Evolutionary conservation across 2,113 vertebrate genomes (phyloP), one percentile per base, ranked within the genome.

Genomic region (Planiliza haematocheilus): DNA sequence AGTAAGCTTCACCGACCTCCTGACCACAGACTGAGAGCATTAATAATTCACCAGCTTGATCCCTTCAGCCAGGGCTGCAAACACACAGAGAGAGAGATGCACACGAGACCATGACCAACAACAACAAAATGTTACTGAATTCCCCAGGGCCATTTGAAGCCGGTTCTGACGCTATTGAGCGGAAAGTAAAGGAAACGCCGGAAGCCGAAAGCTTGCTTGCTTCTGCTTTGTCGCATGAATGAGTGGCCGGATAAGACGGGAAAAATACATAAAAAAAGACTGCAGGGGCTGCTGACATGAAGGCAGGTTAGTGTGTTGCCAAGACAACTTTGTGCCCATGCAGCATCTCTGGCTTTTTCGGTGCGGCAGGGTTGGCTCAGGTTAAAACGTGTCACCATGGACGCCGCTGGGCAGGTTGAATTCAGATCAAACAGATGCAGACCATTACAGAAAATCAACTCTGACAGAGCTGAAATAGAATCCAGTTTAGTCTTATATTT

Each of bases 41-140:
- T 60, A 82, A 79, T 82, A 74, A 89, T 84, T 84, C 83, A 85
- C 17, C 42, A 39, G 17, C 5, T 70, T 49, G 52, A 77, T 58
- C 57, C 67, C 68, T 76, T 79, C 18, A 63, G 11, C n/a, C 38
- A 67, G 11, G 16, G 42, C 42, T 50, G 17, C 49, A 62, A 61
- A 78, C 37, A 76, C 53, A 71, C 50, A n/a, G n/a, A n/a, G n/a
- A n/a, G n/a, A n/a, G n/a, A n/a, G n/a, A n/a, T n/a, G n/a, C 42
- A 64, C 18, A 8, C 51, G 20, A 21, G 6, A n/a, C 34, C 18
- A 64, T 17, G 63, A 65, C 48, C 17, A 51, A 39, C 16, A 56
- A 57, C 46, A 43, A 24, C 17, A 39, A 43, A 52, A 53, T 43
- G 17, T 43, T 62, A 7, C 42, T 7, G 7, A 14, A 53, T 59